Evolutionary conservation across 1,140 invertebrate genomes (phyloP), one percentile per base, ranked within the genome.

Genomic region (Hesperophylax magnus): DNA sequence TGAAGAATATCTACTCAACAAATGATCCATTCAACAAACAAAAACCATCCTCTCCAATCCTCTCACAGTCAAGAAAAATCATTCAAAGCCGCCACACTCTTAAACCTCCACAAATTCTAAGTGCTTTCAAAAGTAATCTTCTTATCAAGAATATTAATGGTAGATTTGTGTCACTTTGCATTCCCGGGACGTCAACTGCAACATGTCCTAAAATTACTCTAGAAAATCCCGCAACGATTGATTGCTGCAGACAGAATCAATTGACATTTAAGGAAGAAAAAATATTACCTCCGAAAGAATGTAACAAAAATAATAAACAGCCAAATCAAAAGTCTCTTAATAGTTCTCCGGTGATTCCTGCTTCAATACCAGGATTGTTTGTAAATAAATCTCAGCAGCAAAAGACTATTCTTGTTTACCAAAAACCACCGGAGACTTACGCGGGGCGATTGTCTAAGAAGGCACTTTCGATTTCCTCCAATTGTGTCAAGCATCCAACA

Each of bases 371-470:
- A 18, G 72, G 24, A 20, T 20, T 20, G 20, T 22, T 65, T 22
- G 54, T 18, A 6, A 20, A 47, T 11, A 22, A 47, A 17, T 52
- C 20, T 8, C 76, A 27, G 17, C 61, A 53, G 5, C 76, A 63
- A 63, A 77, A 77, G 2, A 14, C 20, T 11, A 79, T 79, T 47
- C 78, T 67, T 14, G 65, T 79, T 8, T 79, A 79, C 52, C 78
- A 79, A 47, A 79, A 79, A 11, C 78, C 78, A 8, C 78, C 67
- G 1, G 78, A 61, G 39, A 72, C 78, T 5, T 79, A 79, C 56
- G 18, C 24, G 1, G 78, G 58, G 24, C 58, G 76, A 34, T 63
- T 52, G 20, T 18, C 76, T 65, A 77, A 77, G 53, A 77, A 65
- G 52, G 17, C 47, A 15, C 22, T 65, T 47, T 52, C 67, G 5